Percentiles rank a stretch among this genome's conserved stretches.
Evolutionary conservation across 2,797 vertebrate species (phyloP).

Genomic region (Aulostomus chinensis): DNA sequence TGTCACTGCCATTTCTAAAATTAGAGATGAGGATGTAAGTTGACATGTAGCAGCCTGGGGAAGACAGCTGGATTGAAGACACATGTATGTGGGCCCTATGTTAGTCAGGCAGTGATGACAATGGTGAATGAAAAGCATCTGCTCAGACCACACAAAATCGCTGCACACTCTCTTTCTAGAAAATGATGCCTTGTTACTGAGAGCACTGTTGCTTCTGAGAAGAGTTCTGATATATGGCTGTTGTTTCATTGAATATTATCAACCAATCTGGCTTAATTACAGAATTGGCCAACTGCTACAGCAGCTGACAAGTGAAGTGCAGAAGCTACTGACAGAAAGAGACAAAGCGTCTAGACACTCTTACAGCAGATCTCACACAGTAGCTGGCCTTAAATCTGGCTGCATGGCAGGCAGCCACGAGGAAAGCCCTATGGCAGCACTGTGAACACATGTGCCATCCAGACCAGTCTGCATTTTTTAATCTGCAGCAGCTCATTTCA

Average conservation of each 20-base stretch:
- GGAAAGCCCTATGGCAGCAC: constrained; percentile 37
- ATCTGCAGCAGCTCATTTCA: constrained; percentile 58
- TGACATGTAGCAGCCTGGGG: background rate
- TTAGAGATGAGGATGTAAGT: constrained; percentile 13
- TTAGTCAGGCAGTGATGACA: background rate
- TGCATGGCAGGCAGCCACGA: constrained; percentile 44
- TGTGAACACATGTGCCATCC: constrained; percentile 51
- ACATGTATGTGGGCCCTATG: background rate
- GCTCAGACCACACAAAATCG: too few relatives aligned
- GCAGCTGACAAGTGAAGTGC: constrained; percentile 18
- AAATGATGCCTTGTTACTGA: background rate
- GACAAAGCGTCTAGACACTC: constrained; percentile 24
- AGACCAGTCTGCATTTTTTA: constrained; percentile 14
- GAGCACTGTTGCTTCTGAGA: background rate
- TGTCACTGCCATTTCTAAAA: constrained; percentile 36
- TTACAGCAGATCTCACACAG: constrained; percentile 28
- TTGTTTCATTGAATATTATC: constrained; percentile 1
- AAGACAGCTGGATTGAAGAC: background rate
- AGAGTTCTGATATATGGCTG: background rate
- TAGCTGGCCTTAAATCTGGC: constrained; percentile 41
- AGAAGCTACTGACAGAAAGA: constrained; percentile 18
- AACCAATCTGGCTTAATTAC: too few relatives aligned
- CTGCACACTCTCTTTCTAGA: too few relatives aligned
- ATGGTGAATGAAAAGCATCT: too few relatives aligned
- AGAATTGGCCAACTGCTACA: background rate